Evolutionary conservation across 2,888 invertebrate genomes (phyloP), one percentile per base, ranked within the genome.

Genomic region (Eurytoma adleriae): DNA sequence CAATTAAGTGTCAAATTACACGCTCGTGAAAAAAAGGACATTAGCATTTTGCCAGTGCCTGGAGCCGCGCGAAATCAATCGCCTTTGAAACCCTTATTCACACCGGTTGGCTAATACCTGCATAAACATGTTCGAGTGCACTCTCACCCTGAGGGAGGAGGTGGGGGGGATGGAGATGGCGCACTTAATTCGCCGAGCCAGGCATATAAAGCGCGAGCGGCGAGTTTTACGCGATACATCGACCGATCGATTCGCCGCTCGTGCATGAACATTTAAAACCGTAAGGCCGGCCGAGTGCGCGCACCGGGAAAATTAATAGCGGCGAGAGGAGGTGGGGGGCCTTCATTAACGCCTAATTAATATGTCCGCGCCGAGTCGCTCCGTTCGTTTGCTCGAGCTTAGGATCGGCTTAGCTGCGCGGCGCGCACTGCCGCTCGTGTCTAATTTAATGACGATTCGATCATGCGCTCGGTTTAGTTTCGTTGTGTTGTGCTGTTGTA

Each of bases 311-410:
- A 70, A 71, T 78, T 71, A 78, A 78, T 78, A 78, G 62, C 66
- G 50, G 24, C 48, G 7, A 7, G 40, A 40, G 40, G 40, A 10
- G 40, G 40, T 7, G 69, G 40, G 62, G 57, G 67, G 70, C 71
- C 81, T 81, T 81, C 81, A 81, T 83, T 83, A 83, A 73, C 74
- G 79, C 50, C 77, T 83, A 83, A 83, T 83, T 81, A 83, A 81
- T 83, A 78, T 74, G 77, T 79, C 73, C 71, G 61, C 68, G 54
- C 54, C 16, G 54, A 54, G 54, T 54, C 54, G n/a, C 14, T 54
- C 14, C 54, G 54, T 54, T n/a, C n/a, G 54, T 54, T 54, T 54
- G 54, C 16, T 54, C n/a, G 4, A 57, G 40, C 40, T 40, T 40
- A 40, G 40, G 40, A 40, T 7, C 10, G 40, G 40, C 40, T 40